Percentiles rank a stretch among this genome's conserved stretches.
These are phyloP conservation scores for Microcebus ravelobensis DNA, from an alignment of 2,113 vertebrate genomes.

Conservation along the genomic window DNA sequence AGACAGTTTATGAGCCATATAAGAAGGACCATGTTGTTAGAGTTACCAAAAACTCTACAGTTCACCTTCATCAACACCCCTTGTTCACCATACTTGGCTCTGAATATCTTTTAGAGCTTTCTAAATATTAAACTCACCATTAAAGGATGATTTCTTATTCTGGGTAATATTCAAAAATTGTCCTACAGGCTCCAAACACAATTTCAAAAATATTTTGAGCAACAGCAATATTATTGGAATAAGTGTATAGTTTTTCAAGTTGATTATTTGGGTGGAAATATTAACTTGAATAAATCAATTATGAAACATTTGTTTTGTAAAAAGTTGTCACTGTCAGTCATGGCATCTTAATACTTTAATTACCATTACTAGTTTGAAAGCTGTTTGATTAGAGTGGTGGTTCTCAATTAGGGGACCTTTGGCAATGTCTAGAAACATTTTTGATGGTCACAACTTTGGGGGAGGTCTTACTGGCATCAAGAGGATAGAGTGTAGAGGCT, in stretches of 20 bases:
- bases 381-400: not conserved
- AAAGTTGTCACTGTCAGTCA: not conserved
- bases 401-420: not conserved
- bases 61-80: not conserved
- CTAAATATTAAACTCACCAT: slow-evolving; percentile 19
- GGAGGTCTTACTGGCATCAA: not conserved
- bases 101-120: not conserved
- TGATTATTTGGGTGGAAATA: slow-evolving; percentile 8
- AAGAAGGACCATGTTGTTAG: not conserved
- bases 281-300: slow-evolving; percentile 53
- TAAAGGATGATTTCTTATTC: not conserved
- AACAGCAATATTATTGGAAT: not conserved
- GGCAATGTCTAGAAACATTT: not conserved
- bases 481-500: not conserved
- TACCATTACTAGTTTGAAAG: not conserved
- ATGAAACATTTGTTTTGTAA: slow-evolving; percentile 16
- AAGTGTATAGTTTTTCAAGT: not conserved
- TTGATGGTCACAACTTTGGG: not conserved
- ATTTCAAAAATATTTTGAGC: slow-evolving; percentile 24
- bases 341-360: slow-evolving; percentile 8
- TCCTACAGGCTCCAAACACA: not conserved
- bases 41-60: not conserved
- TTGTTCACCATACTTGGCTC: not conserved
- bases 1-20: not conserved
- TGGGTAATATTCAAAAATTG: not conserved